phyloP scores from a whole-genome alignment of 2,113 vertebrate species.

The Rhizomys pruinosus region DNA sequence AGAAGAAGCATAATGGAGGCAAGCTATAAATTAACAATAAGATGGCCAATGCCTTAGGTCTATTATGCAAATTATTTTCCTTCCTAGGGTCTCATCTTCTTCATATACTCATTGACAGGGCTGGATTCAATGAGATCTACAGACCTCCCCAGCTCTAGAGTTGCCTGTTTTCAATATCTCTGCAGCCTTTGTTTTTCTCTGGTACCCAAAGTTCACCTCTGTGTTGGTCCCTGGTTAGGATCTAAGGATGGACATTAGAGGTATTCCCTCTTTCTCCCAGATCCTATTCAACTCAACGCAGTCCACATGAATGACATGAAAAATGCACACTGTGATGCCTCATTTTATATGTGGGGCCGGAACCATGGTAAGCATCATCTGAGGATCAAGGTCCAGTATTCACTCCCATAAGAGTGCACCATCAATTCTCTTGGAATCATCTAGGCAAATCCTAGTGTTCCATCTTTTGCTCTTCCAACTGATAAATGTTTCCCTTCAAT shows the following conservation, averaged over 20 bases:
- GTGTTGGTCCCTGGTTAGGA: neutral
- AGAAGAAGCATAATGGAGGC: neutral
- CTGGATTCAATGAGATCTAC: neutral
- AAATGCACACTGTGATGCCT: neutral
- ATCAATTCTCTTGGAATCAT: conserved; percentile 40
- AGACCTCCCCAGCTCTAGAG: neutral
- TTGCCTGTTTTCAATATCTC: neutral
- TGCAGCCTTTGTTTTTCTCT: neutral
- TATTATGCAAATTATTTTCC: conserved; percentile 4
- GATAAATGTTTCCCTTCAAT: conserved; percentile 1
- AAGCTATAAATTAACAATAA: conserved; percentile 2
- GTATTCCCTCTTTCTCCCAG: neutral
- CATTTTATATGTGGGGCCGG: neutral
- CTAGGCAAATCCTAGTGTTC: conserved; percentile 24
- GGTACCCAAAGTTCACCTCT: neutral
- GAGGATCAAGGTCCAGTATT: conserved; percentile 6
- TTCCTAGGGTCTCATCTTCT: neutral
- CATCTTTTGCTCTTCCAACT: neutral
- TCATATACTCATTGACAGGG: neutral
- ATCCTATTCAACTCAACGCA: neutral
- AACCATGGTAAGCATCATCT: neutral
- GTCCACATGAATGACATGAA: neutral
- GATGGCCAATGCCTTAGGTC: neutral
- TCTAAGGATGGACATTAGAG: neutral
- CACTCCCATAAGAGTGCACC: neutral